Evolutionary conservation across 1,140 invertebrate genomes (phyloP).

Genomic region (Panulirus ornatus): DNA sequence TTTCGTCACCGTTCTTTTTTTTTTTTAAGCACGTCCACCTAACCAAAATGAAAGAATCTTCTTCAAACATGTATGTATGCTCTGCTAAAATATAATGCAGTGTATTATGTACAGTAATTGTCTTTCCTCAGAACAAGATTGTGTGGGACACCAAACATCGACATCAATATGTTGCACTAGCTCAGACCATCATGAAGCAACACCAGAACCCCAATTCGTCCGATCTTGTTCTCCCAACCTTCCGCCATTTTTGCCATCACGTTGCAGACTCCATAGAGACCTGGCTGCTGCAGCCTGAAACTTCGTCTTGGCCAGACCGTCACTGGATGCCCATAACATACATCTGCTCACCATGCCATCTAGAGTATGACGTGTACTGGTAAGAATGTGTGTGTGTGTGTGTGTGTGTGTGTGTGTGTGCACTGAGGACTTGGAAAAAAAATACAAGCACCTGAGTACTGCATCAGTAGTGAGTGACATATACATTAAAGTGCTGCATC

Average conservation of each 20-base stretch:
- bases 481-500: no score
- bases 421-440: no score
- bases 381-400: no score
- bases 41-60: no score
- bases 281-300: not conserved
- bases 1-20: no score
- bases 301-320: not conserved
- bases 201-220: not conserved
- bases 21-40: no score
- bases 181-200: not conserved
- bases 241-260: not conserved
- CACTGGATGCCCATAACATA: constrained; percentile 22
- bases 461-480: no score
- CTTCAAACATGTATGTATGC: no score
- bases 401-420: no score
- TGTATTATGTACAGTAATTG: no score
- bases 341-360: not conserved
- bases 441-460: no score
- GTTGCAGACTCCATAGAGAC: not conserved
- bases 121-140: not conserved
- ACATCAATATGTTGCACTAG: not conserved
- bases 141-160: not conserved
- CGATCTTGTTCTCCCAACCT: not conserved
- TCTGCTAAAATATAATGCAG: no score
- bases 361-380: not conserved